Base-by-base conservation (phyloP, 2,113 vertebrate species). In the Apaloderma vittatum region DNA sequence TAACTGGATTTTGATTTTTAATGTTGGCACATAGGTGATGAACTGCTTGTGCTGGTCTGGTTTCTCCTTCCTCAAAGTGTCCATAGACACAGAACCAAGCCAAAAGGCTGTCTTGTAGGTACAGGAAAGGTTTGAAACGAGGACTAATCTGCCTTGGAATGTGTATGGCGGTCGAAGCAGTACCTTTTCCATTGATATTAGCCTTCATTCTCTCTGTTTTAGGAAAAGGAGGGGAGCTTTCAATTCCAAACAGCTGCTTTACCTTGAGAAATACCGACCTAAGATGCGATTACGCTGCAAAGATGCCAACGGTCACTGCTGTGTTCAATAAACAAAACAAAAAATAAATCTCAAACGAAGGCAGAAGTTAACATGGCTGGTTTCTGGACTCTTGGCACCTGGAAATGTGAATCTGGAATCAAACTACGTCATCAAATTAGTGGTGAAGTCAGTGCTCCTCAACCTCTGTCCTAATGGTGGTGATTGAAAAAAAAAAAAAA, bases 221-320 rank as follows among this genome's bases (percentile, higher is more conserved):
- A 99, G 99, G 98, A 99, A 99, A 98, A 99, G 99, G 98, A 99
- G 99, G 97, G 99, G 99, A 98, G 99, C 99, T 93, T 99, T 99
- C 98, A 99, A 99, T 98, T 99, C 99, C 98, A 99, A 99, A 98
- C 99, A 99, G 98, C 99, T 99, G 98, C 99, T 99, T 98, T 99
- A 99, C 97, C 99, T 99, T 98, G 99, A 99, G 98, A 99, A 99
- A 98, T 99, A 99, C 98, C 98, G 99, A 96, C 99, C 99, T 96
- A 99, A 99, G 98, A 99, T 99, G 99, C 98, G 99, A 94, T 98
- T 99, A 97, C 98, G 99, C 97, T 99, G 99, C 99, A 99, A 99
- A 98, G 99, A 99, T 94, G 98, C 98, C 98, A 99, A 99, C 86
- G 98, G 98, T 96, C 99, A 98, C 98, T 99, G 99, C 98, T 99